These are phyloP conservation scores for Sclerurus mexicanus DNA, from an alignment of 2,113 vertebrate species.

Conservation along the genomic window DNA sequence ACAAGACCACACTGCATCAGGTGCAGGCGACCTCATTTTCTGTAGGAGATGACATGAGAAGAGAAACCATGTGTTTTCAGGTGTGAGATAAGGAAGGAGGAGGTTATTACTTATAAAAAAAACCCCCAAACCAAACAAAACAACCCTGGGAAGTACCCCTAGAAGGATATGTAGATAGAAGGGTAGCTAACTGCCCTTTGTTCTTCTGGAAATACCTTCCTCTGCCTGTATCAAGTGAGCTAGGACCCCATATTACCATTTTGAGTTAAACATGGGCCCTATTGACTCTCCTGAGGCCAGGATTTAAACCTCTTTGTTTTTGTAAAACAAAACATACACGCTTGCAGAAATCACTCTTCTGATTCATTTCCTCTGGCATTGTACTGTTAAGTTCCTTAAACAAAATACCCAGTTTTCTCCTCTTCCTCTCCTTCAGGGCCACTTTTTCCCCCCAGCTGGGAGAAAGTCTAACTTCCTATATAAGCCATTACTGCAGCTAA, in stretches of 20 bases:
- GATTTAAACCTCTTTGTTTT: slow-evolving; percentile 21
- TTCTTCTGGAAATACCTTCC: slow-evolving; percentile 4
- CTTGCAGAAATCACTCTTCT: slow-evolving; percentile 3
- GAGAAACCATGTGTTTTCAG: not conserved
- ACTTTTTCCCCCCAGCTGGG: not conserved
- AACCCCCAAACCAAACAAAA: not conserved
- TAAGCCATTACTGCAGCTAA: slow-evolving; percentile 23
- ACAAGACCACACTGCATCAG: not conserved
- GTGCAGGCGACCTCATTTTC: not conserved
- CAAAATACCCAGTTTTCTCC: slow-evolving; percentile 3
- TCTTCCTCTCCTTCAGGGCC: not conserved
- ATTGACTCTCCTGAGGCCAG: not conserved
- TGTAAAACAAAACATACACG: not conserved
- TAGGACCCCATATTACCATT: not conserved
- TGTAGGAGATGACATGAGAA: not conserved
- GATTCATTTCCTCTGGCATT: slow-evolving; percentile 56
- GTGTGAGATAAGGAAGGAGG: not conserved
- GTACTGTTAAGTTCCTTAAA: slow-evolving; percentile 22
- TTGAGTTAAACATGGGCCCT: not conserved
- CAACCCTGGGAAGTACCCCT: not conserved
- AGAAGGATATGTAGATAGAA: not conserved
- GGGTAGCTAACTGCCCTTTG: not conserved
- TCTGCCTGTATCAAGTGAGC: not conserved
- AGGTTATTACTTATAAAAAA: not conserved
- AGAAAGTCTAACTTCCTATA: slow-evolving; percentile 32